Evolutionary conservation across 2,113 vertebrate genomes (phyloP).

Genomic region (Propithecus coquereli): DNA sequence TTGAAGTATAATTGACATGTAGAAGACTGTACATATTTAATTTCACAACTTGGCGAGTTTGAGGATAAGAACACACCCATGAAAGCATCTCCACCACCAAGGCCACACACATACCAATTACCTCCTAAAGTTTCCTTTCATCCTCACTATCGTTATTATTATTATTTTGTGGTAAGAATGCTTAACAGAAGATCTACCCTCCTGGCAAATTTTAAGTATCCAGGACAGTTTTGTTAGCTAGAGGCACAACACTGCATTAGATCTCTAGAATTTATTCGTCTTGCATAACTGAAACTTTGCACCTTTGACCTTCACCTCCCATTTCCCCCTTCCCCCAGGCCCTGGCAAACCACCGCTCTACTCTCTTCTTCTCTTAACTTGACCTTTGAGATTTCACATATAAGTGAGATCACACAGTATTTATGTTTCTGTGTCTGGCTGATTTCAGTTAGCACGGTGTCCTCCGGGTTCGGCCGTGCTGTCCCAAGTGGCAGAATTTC

Average conservation of each 20-base stretch:
- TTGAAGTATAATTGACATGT: background rate
- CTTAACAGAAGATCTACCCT: background rate
- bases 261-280: background rate
- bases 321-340: background rate
- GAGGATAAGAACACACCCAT: background rate
- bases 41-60: background rate
- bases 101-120: background rate
- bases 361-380: background rate
- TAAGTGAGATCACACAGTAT: background rate
- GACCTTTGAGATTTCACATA: background rate
- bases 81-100: background rate
- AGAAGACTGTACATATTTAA: background rate
- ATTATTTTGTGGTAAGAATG: background rate
- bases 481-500: background rate
- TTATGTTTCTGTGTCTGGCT: background rate
- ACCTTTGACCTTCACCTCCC: background rate
- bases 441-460: background rate
- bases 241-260: background rate
- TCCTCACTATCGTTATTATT: background rate
- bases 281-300: background rate
- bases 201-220: background rate
- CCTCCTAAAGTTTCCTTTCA: background rate
- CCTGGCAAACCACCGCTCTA: background rate
- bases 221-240: background rate
- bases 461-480: background rate